Evolutionary conservation across 2,113 vertebrate genomes (phyloP), one percentile per base, ranked within the genome.

Genomic region (Bufo gargarizans): DNA sequence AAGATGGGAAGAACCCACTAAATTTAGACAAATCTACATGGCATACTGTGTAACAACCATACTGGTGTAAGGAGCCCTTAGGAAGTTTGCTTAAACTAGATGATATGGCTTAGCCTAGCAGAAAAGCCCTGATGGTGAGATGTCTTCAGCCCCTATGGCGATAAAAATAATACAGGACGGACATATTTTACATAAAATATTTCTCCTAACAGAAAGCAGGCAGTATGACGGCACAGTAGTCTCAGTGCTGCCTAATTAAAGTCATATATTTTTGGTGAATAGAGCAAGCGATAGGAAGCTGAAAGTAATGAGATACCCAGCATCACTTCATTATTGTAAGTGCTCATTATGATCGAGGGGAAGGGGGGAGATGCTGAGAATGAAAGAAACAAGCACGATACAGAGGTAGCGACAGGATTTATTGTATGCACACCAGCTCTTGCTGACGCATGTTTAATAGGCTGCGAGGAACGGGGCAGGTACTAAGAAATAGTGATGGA

Each of bases 301-400:
- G 82, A 50, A 55, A 72, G 63, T 84, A 72, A 84, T 84, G 82
- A 84, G 82, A 55, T 84, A 72, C 58, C 67, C 82, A 72, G 82
- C 82, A 84, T 84, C 67, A 72, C 50, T 84, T 33, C 82, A 56
- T 84, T 83, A 83, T 83, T 84, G 58, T 72, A 72, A 84, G 53
- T 72, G 53, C 67, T 84, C 82, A 84, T 84, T 84, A 55, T 67
- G 22, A 84, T 53, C 8, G 67, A 13, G 47, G 61, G 20, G 22
- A 67, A 13, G 47, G 61, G 20, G 22, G 53, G n/a, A 84, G 55
- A 71, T 49, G 65, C 59, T 11, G 45, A 50, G 61, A 83, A 83
- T 19, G 6, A 53, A 69, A 67, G 47, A 69, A 63, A 17, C 8
- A 10, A 53, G 20, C 61, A 67, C 45, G 63, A 82, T 82, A 67